A percentile compares a stretch with the other conserved stretches of the same genome.
Evolutionary conservation across 2,797 vertebrate species (phyloP).

Genomic region (Chelon auratus): DNA sequence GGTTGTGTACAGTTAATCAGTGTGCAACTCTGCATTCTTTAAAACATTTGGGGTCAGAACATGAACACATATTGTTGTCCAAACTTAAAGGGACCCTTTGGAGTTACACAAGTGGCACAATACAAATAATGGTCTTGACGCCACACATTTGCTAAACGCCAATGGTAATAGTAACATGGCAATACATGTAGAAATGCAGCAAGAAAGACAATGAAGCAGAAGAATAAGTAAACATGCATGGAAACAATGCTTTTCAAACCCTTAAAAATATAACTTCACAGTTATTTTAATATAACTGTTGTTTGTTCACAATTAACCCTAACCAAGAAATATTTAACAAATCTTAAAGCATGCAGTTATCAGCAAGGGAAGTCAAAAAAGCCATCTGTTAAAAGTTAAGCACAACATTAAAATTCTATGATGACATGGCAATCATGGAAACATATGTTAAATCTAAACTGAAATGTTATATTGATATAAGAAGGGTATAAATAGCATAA

Average conservation of each 20-base stretch:
- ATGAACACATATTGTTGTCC: too few relatives aligned
- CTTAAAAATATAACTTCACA: too few relatives aligned
- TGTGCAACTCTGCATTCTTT: background rate
- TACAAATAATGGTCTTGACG: too few relatives aligned
- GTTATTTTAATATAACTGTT: background rate
- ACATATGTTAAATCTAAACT: background rate
- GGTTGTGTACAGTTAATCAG: background rate
- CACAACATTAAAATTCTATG: background rate
- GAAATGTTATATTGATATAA: background rate
- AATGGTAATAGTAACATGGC: too few relatives aligned
- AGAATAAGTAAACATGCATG: too few relatives aligned
- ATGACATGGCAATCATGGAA: background rate
- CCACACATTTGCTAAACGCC: too few relatives aligned
- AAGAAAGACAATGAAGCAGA: too few relatives aligned
- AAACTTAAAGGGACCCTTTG: too few relatives aligned
- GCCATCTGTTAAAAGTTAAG: background rate
- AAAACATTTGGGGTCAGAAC: too few relatives aligned
- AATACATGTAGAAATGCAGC: too few relatives aligned
- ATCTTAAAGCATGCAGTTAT: background rate
- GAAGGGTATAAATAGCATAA: background rate
- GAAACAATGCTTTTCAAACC: too few relatives aligned
- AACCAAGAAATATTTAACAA: background rate
- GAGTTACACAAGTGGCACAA: too few relatives aligned
- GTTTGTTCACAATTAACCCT: constrained; percentile 2
- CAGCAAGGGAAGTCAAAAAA: background rate